Evolutionary conservation across 2,888 invertebrate species (phyloP), one percentile per base, ranked within the genome.

Genomic region (Erebia ligea): DNA sequence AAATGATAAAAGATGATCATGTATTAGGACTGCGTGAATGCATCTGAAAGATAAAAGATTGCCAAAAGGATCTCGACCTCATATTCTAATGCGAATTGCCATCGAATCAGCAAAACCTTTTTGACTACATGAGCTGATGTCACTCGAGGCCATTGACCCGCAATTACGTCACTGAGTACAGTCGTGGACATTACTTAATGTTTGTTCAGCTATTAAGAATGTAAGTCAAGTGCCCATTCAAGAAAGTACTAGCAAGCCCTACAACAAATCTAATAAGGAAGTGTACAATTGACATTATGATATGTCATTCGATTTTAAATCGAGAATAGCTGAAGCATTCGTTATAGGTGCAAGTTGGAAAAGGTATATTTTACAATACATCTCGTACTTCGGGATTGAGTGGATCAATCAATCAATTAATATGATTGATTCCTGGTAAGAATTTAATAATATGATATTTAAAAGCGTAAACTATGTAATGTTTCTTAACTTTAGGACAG

Each of bases 131-230:
- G 71, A 67, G 67, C 72, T 71, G 76, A 74, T 79, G 80, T 80
- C 79, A 76, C 76, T 69, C 70, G 69, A 73, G 80, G 78, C 52
- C 79, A 70, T 75, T 72, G 77, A 79, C 78, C 78, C 71, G 72
- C 69, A 67, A 72, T 80, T 79, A 76, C 78, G 77, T 80, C 78
- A 78, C 67, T 56, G 65, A 58, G 74, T 75, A 79, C 79, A 77
- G 71, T 74, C 77, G 69, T 68, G 68, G 70, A 75, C 73, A 74
- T 73, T 73, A 67, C 64, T 59, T 71, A 64, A 70, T 70, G 48
- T 69, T 71, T 71, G 64, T 48, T 64, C 68, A 64, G 63, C 66
- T 48, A 56, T 66, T 54, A n/a, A 45, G 57, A 58, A 67, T 57
- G 42, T 48, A 68, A 65, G 66, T 68, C 71, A 66, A 72, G 65